These are phyloP conservation scores for Beaufortia kweichowensis DNA, from an alignment of 2,113 vertebrate species.

Conservation along the genomic window DNA sequence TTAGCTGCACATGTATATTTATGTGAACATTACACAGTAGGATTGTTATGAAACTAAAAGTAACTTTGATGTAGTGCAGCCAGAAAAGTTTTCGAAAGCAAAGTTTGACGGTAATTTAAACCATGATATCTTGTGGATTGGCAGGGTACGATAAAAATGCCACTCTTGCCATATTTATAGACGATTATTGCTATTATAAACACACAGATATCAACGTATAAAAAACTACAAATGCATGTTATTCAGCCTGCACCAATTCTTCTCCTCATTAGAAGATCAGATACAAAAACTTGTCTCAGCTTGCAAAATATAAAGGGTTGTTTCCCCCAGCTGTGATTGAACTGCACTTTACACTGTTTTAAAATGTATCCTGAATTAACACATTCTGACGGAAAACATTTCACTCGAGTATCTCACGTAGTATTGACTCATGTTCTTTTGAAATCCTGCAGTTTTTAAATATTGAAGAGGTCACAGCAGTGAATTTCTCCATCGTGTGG, in stretches of 20 bases:
- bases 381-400: constrained; percentile 32
- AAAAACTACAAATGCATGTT: background rate
- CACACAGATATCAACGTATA: background rate
- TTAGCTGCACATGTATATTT: no score
- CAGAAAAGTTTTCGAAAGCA: no score
- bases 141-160: no score
- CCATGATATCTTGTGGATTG: no score
- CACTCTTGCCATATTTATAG: no score
- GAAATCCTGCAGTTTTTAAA: constrained; percentile 38
- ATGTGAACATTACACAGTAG: no score
- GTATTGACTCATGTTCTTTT: constrained; percentile 15
- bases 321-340: constrained; percentile 11
- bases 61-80: no score
- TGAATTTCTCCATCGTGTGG: constrained; percentile 34
- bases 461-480: constrained; percentile 49
- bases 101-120: no score
- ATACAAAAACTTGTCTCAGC: background rate
- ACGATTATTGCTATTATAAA: background rate
- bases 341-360: constrained; percentile 24
- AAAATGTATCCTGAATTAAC: constrained; percentile 36
- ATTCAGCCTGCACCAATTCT: background rate
- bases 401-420: background rate
- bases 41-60: no score
- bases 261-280: background rate
- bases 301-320: background rate